Evolutionary conservation across 2,797 vertebrate species (phyloP).

Genomic region (Pelochelys cantorii): DNA sequence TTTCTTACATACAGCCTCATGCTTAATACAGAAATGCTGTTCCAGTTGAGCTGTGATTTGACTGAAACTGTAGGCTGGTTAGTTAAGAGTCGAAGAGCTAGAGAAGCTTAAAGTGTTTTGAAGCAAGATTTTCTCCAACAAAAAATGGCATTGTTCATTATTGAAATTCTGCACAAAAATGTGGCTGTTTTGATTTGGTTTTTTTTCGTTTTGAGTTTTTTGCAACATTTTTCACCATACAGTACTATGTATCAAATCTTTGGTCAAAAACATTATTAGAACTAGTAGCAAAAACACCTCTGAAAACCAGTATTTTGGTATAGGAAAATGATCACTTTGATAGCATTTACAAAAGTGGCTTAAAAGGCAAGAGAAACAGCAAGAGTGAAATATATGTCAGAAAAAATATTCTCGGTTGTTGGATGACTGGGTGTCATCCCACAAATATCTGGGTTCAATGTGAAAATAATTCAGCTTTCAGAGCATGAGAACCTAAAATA

Average conservation of each 20-base stretch:
- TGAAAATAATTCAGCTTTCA: too few relatives aligned
- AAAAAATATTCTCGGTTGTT: neutral
- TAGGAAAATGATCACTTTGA: neutral
- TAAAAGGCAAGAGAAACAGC: neutral
- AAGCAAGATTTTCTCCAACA: neutral
- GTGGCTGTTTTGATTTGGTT: neutral
- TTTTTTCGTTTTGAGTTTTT: neutral
- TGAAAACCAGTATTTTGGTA: neutral
- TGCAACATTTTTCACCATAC: neutral
- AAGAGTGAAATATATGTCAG: slow-evolving; percentile 20
- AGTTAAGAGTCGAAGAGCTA: neutral
- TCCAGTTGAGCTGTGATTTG: neutral
- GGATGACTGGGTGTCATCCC: too few relatives aligned
- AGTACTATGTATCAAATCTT: neutral
- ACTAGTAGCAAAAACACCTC: neutral
- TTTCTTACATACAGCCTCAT: neutral
- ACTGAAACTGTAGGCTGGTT: neutral
- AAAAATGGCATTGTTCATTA: neutral
- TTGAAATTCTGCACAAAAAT: neutral
- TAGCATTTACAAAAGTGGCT: slow-evolving; percentile 19
- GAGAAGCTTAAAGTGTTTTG: neutral
- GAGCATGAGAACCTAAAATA: too few relatives aligned
- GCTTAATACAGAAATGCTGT: neutral
- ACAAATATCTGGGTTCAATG: too few relatives aligned
- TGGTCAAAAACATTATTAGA: neutral